phyloP scores from a whole-genome alignment of 2,888 invertebrate genomes.

The Trichogramma dendrolimi region DNA sequence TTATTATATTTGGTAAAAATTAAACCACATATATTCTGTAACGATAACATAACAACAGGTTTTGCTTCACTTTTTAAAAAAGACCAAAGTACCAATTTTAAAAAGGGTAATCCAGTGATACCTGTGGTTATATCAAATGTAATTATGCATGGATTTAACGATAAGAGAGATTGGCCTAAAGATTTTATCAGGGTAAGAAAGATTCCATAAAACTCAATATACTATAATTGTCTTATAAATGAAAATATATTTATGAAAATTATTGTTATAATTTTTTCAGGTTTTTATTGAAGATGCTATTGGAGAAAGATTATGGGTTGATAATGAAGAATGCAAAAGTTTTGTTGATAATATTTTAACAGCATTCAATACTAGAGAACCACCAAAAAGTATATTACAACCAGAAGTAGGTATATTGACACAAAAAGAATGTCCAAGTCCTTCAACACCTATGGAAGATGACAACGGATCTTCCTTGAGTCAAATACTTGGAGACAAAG shows the following conservation, averaged over 20 bases:
- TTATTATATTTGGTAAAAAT: constrained; percentile 78
- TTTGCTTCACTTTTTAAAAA: constrained; percentile 77
- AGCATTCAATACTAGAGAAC: constrained; percentile 76
- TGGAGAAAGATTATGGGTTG: constrained; percentile 91
- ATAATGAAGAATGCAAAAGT: constrained; percentile 82
- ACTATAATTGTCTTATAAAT: constrained; percentile 9
- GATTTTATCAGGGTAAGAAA: constrained; percentile 73
- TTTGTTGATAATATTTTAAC: constrained; percentile 88
- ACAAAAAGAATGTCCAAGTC: constrained; percentile 47
- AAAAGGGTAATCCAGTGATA: constrained; percentile 77
- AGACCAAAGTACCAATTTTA: constrained; percentile 66
- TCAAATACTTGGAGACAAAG: constrained; percentile 43
- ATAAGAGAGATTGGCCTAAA: constrained; percentile 87
- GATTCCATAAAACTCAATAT: constrained; percentile 9
- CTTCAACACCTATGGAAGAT: constrained; percentile 46
- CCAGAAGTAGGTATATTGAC: constrained; percentile 54
- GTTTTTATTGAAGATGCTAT: constrained; percentile 92
- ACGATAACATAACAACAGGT: constrained; percentile 72
- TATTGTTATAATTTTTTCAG: constrained; percentile 49
- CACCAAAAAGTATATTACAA: constrained; percentile 67
- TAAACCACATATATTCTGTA: constrained; percentile 71
- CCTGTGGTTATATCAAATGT: constrained; percentile 82
- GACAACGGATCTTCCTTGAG: constrained; percentile 41
- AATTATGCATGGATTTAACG: constrained; percentile 74
- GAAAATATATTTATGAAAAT: constrained; percentile 16